Base-by-base conservation (phyloP, 2,797 vertebrate genomes). In the Anguilla anguilla region DNA sequence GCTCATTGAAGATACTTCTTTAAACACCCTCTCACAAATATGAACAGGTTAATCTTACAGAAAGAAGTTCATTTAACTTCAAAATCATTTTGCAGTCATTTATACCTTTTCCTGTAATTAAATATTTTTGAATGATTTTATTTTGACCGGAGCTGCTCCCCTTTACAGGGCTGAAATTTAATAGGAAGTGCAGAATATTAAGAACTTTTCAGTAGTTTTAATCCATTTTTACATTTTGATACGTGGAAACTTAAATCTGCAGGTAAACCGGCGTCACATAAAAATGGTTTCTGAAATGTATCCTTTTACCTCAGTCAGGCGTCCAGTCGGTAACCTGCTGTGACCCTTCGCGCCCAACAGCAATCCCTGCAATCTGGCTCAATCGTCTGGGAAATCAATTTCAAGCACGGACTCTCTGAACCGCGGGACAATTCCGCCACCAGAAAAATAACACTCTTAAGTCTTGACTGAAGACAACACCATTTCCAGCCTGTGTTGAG, bases 321-420 rank as follows among this genome's bases (percentile, higher is more conserved):
- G 46, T 82, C 74, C 79, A 82, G 11, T 49, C 46, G 51, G 79
- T 25, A 13, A 49, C 43, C 79, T 82, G 46, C 46, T 46, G 10
- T 15, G 25, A 51, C 79, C 79, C 79, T n/a, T 2, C 9, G 35
- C 64, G 13, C 79, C 39, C 43, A 82, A 9, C 79, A n/a, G 43
- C 43, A 82, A 82, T 51, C 43, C 79, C 43, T 82, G 46, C 79
- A 82, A 82, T 82, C 79, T 51, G 19, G 79, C 43, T 51, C 79
- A 51, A 82, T 82, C 79, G 25, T 82, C 79, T 82, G 43, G 43
- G 43, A 82, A 82, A 82, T 82, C 79, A 82, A 82, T 82, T 51
- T 82, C 79, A 49, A 51, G 79, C 79, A 25, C 43, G 22, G 46
- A 46, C 79, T 82, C 31, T 77, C 43, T 51, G 79, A 49, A 82